A percentile compares a stretch with the other conserved stretches of the same genome.
These are phyloP conservation scores for Xanthia icteritia DNA, from an alignment of 2,888 invertebrate species.

Conservation along the genomic window DNA sequence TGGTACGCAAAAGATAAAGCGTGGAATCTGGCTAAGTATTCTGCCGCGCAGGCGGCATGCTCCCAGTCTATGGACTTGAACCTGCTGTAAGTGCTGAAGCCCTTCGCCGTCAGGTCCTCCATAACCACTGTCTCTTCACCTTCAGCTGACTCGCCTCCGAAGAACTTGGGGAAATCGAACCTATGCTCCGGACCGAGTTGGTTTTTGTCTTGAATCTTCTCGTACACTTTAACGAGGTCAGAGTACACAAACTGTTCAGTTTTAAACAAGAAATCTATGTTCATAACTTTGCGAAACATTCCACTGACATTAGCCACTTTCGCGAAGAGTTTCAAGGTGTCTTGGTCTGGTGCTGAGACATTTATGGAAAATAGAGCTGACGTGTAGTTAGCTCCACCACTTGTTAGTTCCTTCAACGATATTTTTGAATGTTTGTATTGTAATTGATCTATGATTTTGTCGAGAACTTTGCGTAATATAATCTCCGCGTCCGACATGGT, in stretches of 20 bases:
- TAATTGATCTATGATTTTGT: slow-evolving; percentile 67
- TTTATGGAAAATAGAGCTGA: slow-evolving; percentile 70
- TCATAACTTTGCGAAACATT: slow-evolving; percentile 63
- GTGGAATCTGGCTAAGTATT: slow-evolving; percentile 78
- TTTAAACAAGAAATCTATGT: slow-evolving; percentile 64
- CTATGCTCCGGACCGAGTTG: slow-evolving; percentile 65
- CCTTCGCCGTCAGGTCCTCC: slow-evolving; percentile 74
- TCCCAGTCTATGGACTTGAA: slow-evolving; percentile 74
- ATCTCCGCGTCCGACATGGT: slow-evolving; percentile 71
- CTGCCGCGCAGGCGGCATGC: slow-evolving; percentile 72
- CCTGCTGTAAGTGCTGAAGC: slow-evolving; percentile 70
- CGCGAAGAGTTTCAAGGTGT: slow-evolving; percentile 72
- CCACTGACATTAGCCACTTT: slow-evolving; percentile 74
- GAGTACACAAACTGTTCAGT: slow-evolving; percentile 72
- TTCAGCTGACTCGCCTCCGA: slow-evolving; percentile 64
- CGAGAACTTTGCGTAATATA: slow-evolving; percentile 67
- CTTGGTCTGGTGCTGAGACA: slow-evolving; percentile 55
- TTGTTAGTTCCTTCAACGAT: slow-evolving; percentile 67
- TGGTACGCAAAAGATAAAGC: slow-evolving; percentile 80
- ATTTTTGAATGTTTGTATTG: slow-evolving; percentile 60
- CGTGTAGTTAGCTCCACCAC: slow-evolving; percentile 77
- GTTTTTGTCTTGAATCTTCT: slow-evolving; percentile 67
- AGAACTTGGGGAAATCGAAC: slow-evolving; percentile 72
- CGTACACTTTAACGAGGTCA: slow-evolving; percentile 60
- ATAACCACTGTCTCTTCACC: slow-evolving; percentile 76